Base-by-base conservation (phyloP, 2,113 vertebrate species). In the Corydoras maculifer region DNA sequence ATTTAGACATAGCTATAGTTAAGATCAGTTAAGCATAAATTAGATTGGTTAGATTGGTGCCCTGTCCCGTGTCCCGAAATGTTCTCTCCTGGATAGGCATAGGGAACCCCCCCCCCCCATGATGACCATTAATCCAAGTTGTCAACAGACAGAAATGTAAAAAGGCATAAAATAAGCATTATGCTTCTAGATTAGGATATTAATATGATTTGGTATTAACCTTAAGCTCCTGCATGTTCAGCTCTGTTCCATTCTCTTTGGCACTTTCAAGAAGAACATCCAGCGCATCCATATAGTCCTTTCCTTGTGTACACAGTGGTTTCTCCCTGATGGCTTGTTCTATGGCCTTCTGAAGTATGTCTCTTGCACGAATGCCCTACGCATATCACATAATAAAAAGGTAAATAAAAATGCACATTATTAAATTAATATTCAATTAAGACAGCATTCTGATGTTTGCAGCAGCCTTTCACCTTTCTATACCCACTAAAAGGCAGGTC, bases 141-240 rank as follows among this genome's bases (percentile, higher is more conserved):
- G 18, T 25, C 18, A 25, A 25, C 2, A 25, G 2, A 2, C 18
- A 25, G 18, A 25, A 25, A 25, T 25, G 18, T 25, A 25, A 25
- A 25, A 25, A 25, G 18, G 18, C 18, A 25, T 25, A 25, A 25
- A 2, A 25, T 25, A 70, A 13, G 48, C 9, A 10, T 18, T 50
- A 13, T 64, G 18, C 35, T 64, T 29, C 35, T 4, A 65, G 64
- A n/a, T 8, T 15, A 32, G 12, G 11, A 13, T 30, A 49, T 55
- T 62, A 73, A 58, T 31, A 54, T 54, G 25, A 1, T 9, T 11
- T 64, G 25, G 60, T 30, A 32, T 18, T 0, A 82, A 99, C 97
- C 97, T 98, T 99, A 61, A 99, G 87, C 73, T 99, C 96, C 83
- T 98, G 97, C 96, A 98, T 99, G 75, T 90, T 96, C 75, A 99